phyloP scores from a whole-genome alignment of 2,888 invertebrate species.

The Gandaritis pyraliata region DNA sequence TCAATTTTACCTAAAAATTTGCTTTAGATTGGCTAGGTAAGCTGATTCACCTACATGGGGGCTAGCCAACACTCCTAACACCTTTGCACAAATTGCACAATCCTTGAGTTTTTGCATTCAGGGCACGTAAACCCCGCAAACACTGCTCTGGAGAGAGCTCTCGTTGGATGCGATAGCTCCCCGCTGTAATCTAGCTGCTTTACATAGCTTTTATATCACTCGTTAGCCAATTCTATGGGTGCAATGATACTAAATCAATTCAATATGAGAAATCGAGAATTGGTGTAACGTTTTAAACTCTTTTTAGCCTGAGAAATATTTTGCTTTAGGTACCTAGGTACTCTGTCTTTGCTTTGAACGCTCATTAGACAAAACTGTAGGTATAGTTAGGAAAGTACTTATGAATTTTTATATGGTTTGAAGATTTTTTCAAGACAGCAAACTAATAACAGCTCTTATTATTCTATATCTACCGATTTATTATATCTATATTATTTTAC shows the following conservation, averaged over 20 bases:
- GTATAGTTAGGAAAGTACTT: no score
- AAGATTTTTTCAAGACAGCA: no score
- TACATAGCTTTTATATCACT: slow-evolving; percentile 41
- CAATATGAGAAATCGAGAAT: slow-evolving; percentile 22
- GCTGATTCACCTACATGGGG: slow-evolving; percentile 32
- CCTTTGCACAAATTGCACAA: slow-evolving; percentile 46
- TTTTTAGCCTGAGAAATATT: slow-evolving; percentile 34
- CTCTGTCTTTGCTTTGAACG: no score
- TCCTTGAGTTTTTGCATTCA: slow-evolving; percentile 46
- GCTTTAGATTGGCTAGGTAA: slow-evolving; percentile 33
- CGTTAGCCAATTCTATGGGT: slow-evolving; percentile 38
- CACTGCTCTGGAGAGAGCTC: slow-evolving; percentile 42
- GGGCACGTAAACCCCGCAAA: slow-evolving; percentile 45
- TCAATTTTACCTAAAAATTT: slow-evolving; percentile 12
- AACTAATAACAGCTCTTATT: no score
- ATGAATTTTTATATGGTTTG: no score
- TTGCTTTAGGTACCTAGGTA: slow-evolving; percentile 37
- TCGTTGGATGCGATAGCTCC: slow-evolving; percentile 40
- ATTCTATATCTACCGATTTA: background rate
- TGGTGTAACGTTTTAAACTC: slow-evolving; percentile 9
- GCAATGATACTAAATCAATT: background rate
- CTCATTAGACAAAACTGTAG: no score
- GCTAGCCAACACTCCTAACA: slow-evolving; percentile 39
- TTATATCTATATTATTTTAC: background rate
- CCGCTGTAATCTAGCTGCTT: slow-evolving; percentile 43